Percentiles rank a stretch among this genome's conserved stretches.
Evolutionary conservation across 2,797 vertebrate genomes (phyloP).

Genomic region (Gastrophryne carolinensis): DNA sequence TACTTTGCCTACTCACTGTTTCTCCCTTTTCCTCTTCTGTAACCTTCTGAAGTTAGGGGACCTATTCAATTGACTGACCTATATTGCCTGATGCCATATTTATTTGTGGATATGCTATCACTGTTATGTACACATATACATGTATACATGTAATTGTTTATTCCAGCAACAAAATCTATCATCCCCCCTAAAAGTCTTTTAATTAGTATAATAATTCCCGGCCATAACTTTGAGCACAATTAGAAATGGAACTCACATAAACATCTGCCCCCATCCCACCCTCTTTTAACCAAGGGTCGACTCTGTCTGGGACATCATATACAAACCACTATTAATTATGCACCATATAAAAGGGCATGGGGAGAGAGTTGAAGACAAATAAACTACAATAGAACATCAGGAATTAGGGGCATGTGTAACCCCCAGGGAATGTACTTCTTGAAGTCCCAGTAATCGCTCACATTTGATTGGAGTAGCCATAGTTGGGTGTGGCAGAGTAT

Average conservation of each 20-base stretch:
- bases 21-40: too few species aligned
- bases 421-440: conserved; percentile 37
- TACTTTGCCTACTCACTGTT: too few species aligned
- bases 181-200: too few species aligned
- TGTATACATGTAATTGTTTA: neutral
- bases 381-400: conserved; percentile 27
- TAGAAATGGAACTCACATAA: neutral
- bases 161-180: neutral
- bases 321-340: conserved; percentile 44
- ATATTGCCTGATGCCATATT: neutral
- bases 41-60: too few species aligned
- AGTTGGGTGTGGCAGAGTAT: conserved; percentile 88
- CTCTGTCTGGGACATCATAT: conserved; percentile 36
- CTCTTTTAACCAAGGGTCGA: conserved; percentile 6
- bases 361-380: conserved; percentile 28
- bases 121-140: neutral
- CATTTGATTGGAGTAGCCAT: conserved; percentile 95
- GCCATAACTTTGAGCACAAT: neutral
- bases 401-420: neutral
- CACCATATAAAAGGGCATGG: conserved; percentile 45
- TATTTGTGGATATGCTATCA: neutral
- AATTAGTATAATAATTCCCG: neutral
- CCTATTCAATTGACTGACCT: neutral
- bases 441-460: conserved; percentile 62
- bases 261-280: neutral